Conservation (phyloP, 2,113 vertebrate species). For the Ramphastos sulfuratus region DNA sequence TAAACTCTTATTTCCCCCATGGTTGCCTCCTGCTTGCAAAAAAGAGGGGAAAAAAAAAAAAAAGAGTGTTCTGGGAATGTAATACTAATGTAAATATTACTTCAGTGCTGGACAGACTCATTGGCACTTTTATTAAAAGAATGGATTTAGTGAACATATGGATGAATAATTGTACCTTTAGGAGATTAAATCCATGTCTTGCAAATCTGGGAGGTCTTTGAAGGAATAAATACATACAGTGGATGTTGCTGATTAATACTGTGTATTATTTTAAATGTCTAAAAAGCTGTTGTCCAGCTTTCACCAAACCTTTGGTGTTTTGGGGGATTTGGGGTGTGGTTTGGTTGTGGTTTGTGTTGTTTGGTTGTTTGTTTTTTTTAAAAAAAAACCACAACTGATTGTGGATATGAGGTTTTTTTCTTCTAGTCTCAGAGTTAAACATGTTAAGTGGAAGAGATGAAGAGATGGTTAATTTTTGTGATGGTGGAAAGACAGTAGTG, state of each 20-base stretch:
- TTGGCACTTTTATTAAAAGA: not conserved
- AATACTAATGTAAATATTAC: not conserved
- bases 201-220: not conserved
- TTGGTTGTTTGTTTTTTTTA: not conserved
- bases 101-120: not conserved
- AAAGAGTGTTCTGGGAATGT: not conserved
- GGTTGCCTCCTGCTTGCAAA: not conserved
- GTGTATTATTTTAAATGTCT: not conserved
- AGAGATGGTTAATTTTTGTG: not conserved
- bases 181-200: not conserved
- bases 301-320: not conserved
- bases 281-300: not conserved
- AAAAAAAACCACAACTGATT: not conserved
- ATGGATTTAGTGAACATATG: not conserved
- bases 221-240: not conserved
- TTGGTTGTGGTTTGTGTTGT: too few relatives aligned
- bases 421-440: not conserved
- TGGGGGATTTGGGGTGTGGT: not conserved
- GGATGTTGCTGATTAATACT: not conserved
- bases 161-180: not conserved
- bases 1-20: not conserved
- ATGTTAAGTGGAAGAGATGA: not conserved
- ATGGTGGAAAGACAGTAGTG: not conserved
- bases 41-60: not conserved
- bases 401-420: not conserved